phyloP scores from a whole-genome alignment of 2,888 invertebrate species.

The Drosophila percnosoma region DNA sequence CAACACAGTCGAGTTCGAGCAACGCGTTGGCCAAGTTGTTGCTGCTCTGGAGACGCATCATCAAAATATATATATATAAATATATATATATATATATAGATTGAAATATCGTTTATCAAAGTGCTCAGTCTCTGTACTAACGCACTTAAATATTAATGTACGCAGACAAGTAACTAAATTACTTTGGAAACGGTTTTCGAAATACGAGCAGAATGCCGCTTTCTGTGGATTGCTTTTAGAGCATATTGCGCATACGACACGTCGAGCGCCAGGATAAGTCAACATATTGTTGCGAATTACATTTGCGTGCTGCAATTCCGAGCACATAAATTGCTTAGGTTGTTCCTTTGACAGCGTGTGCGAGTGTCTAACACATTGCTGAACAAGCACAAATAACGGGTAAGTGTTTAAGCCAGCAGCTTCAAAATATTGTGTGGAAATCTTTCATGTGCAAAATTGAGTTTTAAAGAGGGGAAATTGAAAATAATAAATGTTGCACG shows the following conservation, averaged over 20 bases:
- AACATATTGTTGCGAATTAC: conserved; percentile 71
- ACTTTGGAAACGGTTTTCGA: conserved; percentile 33
- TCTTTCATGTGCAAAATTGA: conserved; percentile 12
- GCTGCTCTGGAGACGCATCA: conserved; percentile 44
- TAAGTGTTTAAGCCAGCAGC: conserved; percentile 27
- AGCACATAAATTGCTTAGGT: conserved; percentile 38
- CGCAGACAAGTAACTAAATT: conserved; percentile 65
- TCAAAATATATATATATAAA: conserved; percentile 3
- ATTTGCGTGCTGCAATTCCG: conserved; percentile 51
- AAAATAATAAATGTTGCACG: background rate
- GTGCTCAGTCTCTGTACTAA: conserved; percentile 31
- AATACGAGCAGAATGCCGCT: conserved; percentile 40
- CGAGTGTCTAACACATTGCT: conserved; percentile 17
- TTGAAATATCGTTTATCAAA: conserved; percentile 35
- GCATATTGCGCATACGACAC: conserved; percentile 79
- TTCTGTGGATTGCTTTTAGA: conserved; percentile 43
- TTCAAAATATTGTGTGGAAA: background rate
- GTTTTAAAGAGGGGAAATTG: conserved; percentile 1
- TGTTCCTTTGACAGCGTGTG: conserved; percentile 5
- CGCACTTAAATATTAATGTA: conserved; percentile 59
- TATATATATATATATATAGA: conserved; percentile 10
- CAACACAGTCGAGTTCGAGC: conserved; percentile 79
- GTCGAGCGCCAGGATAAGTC: conserved; percentile 58
- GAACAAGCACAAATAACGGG: conserved; percentile 36
- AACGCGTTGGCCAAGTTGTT: conserved; percentile 68